Conservation (phyloP, 2,113 vertebrate species). For the Serinus canaria region DNA sequence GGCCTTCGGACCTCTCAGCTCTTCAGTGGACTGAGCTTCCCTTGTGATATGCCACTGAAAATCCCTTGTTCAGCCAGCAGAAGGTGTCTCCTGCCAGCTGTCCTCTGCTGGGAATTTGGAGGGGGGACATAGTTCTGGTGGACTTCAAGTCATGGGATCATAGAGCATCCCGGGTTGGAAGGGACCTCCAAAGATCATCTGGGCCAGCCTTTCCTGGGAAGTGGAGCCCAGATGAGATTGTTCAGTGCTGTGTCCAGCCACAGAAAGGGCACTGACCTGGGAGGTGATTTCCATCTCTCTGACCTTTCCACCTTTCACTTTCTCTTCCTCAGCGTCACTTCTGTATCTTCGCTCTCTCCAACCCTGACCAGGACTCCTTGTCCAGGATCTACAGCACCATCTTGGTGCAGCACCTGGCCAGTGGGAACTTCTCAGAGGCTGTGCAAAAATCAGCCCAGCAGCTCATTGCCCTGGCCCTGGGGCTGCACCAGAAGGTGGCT, state of each 20-base stretch:
- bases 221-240: not conserved
- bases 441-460: constrained; percentile 79
- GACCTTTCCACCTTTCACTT: not conserved
- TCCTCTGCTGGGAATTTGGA: not conserved
- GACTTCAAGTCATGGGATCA: not conserved
- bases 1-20: not conserved
- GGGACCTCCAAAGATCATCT: accelerated
- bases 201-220: not conserved
- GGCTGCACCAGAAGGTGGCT: constrained; percentile 82
- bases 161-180: not conserved
- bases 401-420: constrained; percentile 80
- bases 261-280: not conserved
- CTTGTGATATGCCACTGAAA: not conserved
- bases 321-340: constrained; percentile 86
- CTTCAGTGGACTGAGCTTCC: not conserved
- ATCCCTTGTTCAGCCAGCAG: not conserved
- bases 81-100: not conserved
- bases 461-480: constrained; percentile 82
- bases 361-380: constrained; percentile 84
- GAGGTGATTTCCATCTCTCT: not conserved
- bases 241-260: not conserved
- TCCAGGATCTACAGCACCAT: constrained; percentile 91
- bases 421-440: constrained; percentile 69
- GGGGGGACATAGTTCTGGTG: not conserved
- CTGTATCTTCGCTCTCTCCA: constrained; percentile 87